Evolutionary conservation across 2,113 vertebrate genomes (phyloP).

Genomic region (Tyto alba): DNA sequence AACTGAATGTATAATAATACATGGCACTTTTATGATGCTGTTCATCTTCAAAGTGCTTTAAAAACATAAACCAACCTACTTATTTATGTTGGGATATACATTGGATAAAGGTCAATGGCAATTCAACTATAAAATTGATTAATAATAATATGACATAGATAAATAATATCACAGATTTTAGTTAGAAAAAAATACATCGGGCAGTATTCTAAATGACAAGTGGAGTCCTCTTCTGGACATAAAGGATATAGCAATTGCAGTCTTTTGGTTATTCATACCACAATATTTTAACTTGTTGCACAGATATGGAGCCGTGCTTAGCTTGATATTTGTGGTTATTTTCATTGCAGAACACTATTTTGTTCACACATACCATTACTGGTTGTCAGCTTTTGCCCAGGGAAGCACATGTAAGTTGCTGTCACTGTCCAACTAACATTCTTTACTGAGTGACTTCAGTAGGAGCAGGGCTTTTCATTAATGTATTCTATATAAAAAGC

Average conservation of each 20-base stretch:
- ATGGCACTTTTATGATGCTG: slow-evolving; percentile 30
- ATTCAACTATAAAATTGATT: slow-evolving; percentile 50
- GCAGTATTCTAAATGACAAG: slow-evolving; percentile 25
- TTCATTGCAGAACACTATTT: neutral
- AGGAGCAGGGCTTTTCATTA: neutral
- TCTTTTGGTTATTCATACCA: neutral
- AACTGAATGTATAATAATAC: neutral
- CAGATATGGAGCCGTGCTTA: neutral
- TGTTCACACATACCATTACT: neutral
- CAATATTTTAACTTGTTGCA: neutral
- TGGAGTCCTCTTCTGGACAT: slow-evolving; percentile 52
- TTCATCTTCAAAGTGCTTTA: slow-evolving; percentile 27
- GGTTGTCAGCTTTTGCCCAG: neutral
- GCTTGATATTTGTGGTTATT: neutral
- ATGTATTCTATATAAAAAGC: neutral
- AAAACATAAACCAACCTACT: slow-evolving; percentile 34
- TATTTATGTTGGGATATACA: slow-evolving; percentile 34
- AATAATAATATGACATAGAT: slow-evolving; percentile 24
- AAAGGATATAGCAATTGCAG: slow-evolving; percentile 26
- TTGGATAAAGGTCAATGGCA: slow-evolving; percentile 47
- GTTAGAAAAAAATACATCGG: neutral
- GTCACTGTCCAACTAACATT: neutral
- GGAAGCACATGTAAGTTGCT: neutral
- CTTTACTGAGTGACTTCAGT: neutral
- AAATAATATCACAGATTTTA: slow-evolving; percentile 25